Evolutionary conservation across 2,113 vertebrate genomes (phyloP).

Genomic region (Dasyprocta punctata): DNA sequence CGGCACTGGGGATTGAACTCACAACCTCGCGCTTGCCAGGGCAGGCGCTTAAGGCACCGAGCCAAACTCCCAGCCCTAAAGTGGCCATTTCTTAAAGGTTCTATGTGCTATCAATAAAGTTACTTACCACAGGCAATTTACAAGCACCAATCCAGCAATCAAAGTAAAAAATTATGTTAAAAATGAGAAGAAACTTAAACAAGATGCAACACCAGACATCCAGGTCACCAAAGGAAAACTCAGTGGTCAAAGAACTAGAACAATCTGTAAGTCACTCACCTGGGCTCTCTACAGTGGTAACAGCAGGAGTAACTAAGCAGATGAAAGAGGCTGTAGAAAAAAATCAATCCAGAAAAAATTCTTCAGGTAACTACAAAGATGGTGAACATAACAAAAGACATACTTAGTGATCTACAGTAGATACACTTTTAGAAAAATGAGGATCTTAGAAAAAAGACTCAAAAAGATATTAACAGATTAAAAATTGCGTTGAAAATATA

Average conservation of each 20-base stretch:
- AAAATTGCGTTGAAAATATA: background rate
- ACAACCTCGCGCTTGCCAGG: no score
- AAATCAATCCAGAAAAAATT: background rate
- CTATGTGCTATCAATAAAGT: background rate
- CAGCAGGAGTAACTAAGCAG: background rate
- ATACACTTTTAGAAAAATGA: background rate
- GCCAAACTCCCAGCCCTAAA: no score
- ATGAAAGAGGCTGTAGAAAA: background rate
- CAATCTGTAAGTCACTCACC: background rate
- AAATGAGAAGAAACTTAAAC: background rate
- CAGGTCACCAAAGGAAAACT: background rate
- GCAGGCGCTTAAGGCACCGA: no score
- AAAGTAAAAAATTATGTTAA: background rate
- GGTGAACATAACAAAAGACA: background rate
- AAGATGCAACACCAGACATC: background rate
- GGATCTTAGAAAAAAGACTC: background rate
- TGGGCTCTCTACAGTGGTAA: background rate
- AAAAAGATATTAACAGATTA: background rate
- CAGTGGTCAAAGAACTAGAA: background rate
- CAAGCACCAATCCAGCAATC: background rate
- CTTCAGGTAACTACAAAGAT: background rate
- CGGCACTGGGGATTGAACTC: no score
- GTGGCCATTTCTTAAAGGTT: background rate
- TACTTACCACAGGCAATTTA: background rate
- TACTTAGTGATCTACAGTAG: background rate